phyloP scores from a whole-genome alignment of 2,888 invertebrate genomes.

The Meta bourneti region DNA sequence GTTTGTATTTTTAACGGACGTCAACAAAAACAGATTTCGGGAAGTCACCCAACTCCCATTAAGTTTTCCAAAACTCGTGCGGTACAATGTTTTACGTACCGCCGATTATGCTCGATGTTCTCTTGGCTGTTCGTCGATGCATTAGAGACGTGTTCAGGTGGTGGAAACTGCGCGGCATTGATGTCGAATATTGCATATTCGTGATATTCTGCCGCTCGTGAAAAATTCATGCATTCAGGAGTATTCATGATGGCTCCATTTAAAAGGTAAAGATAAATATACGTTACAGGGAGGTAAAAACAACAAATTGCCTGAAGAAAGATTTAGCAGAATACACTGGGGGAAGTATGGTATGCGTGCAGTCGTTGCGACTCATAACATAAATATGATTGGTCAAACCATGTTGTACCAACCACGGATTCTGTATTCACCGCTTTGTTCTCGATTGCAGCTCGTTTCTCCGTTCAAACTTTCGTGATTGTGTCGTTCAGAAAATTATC shows the following conservation, averaged over 20 bases:
- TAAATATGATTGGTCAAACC: constrained; percentile 22
- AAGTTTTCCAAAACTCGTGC: constrained; percentile 3
- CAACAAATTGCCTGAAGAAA: neutral
- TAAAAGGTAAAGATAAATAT: constrained; percentile 9
- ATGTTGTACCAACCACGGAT: constrained; percentile 30
- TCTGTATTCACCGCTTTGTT: constrained; percentile 9
- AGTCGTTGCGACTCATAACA: neutral
- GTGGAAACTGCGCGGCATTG: neutral
- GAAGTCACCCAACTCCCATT: constrained; percentile 32
- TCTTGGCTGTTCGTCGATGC: constrained; percentile 10
- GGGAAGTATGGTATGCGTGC: constrained; percentile 10
- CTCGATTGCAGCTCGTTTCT: neutral
- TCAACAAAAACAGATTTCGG: constrained; percentile 30
- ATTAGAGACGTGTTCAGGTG: constrained; percentile 17
- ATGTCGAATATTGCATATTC: constrained; percentile 18
- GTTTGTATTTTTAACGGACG: constrained; percentile 24
- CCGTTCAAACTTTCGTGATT: neutral
- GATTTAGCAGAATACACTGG: neutral
- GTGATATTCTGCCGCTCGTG: constrained; percentile 16
- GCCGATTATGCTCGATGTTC: neutral
- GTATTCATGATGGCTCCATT: constrained; percentile 2
- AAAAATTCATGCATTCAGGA: constrained; percentile 36
- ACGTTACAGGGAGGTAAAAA: constrained; percentile 3
- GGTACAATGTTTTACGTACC: constrained; percentile 13
- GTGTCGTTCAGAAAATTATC: neutral